Conservation (phyloP, 2,797 vertebrate genomes). For the Lemur catta region DNA sequence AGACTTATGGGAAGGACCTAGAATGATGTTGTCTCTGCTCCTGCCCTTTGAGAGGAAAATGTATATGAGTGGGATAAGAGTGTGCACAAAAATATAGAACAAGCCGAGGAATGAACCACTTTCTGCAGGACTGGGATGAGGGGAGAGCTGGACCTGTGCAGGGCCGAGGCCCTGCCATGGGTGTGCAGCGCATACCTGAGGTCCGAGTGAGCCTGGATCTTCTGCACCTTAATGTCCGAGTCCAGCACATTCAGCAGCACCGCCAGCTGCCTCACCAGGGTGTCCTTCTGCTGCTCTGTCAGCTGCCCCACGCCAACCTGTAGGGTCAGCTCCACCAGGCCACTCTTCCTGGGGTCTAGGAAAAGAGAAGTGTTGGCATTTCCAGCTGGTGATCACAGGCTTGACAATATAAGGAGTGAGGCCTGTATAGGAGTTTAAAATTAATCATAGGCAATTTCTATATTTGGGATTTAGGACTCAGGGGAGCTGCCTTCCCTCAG, state of each 20-base stretch:
- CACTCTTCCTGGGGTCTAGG: constrained; percentile 87
- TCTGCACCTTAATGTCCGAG: constrained; percentile 88
- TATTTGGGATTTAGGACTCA: not conserved
- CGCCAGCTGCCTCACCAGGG: constrained; percentile 90
- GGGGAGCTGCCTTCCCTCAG: not conserved
- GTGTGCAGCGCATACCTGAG: constrained; percentile 86
- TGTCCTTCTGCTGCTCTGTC: constrained; percentile 90
- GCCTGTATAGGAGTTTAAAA: not conserved
- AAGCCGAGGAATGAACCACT: not conserved
- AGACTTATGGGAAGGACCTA: not conserved
- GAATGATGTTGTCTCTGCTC: not conserved
- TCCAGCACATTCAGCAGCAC: constrained; percentile 90
- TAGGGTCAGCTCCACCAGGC: constrained; percentile 93
- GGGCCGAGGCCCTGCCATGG: rapidly evolving
- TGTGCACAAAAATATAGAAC: not conserved
- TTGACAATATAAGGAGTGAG: not conserved
- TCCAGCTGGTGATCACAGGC: not conserved
- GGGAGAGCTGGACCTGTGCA: not conserved
- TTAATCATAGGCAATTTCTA: not conserved
- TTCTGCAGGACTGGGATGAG: not conserved
- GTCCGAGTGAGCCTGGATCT: constrained; percentile 90
- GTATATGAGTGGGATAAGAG: not conserved
- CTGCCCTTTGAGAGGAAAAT: not conserved
- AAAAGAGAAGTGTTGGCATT: not conserved
- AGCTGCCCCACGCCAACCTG: constrained; percentile 89